Base-by-base conservation (phyloP, 2,113 vertebrate species). In the Burhinus oedicnemus region DNA sequence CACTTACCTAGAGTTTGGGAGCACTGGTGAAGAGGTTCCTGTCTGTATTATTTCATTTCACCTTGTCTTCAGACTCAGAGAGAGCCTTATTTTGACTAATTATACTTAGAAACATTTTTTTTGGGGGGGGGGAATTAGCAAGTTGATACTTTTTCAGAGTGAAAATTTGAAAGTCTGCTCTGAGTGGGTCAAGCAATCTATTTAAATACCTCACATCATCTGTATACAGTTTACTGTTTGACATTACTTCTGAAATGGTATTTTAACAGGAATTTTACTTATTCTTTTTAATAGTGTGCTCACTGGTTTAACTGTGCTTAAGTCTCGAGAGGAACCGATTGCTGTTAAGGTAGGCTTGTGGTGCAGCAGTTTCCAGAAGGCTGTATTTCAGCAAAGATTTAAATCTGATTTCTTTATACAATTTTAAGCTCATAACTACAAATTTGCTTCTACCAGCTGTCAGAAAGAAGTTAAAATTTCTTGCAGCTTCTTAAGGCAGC, bases 261-360 rank as follows among this genome's bases (percentile, higher is more conserved):
- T 88, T 89, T 86, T 58, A 74, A 51, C 23, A 76, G 61, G 66
- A 74, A 16, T 86, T 69, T 82, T 65, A 32, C 40, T 7, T 69
- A 16, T 7, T 38, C n/a, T 83, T 70, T 61, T 45, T 69, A 22
- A 27, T 40, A 9, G 22, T 15, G 8, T 16, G 10, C 61, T 64
- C 3, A 1, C 6, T 51, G 65, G 54, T 66, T 70, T 65, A 74
- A 13, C 44, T 38, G 60, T 0, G 0, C 55, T 61, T 30, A 45
- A 47, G 14, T 30, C 51, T 69, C 0, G 2, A 18, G 38, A 49
- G 65, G 47, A 64, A 11, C 36, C 61, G 36, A 0, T 47, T 42
- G 40, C 49, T 61, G 7, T 49, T 21, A 10, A 49, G 40, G 29
- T 30, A 29, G 25, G 34, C 57, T 61, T 40, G 11, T 27, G 34